Evolutionary conservation across 1,140 invertebrate species (phyloP).

Genomic region (Xylocopa sonorina): DNA sequence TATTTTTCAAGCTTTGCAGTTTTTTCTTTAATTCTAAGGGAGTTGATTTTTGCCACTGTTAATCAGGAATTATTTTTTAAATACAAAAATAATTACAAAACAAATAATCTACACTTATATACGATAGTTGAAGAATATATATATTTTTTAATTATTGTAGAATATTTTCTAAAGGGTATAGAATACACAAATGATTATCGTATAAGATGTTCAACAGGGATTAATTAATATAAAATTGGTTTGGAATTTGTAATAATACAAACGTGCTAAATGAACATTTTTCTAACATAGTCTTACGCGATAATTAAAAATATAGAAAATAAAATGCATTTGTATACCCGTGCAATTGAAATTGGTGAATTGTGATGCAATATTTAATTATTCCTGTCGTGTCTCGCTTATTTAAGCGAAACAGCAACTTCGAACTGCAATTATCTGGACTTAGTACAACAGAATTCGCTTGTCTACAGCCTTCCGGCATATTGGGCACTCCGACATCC

Average conservation of each 20-base stretch:
- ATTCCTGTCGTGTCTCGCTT: not conserved
- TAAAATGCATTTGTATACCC: not conserved
- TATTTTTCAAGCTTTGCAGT: not conserved
- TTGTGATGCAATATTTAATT: slow-evolving; percentile 28
- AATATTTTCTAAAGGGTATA: too few species aligned
- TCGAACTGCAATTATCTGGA: not conserved
- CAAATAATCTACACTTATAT: not conserved
- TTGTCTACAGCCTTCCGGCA: slow-evolving; percentile 98
- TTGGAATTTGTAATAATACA: too few species aligned
- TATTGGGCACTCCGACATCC: slow-evolving; percentile 98
- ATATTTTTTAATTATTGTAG: too few species aligned
- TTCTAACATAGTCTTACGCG: not conserved
- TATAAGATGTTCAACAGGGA: too few species aligned
- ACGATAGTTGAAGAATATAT: too few species aligned
- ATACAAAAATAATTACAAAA: not conserved
- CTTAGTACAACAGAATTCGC: slow-evolving; percentile 93
- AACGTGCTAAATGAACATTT: not conserved
- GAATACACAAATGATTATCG: too few species aligned
- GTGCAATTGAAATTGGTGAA: not conserved
- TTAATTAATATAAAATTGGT: not conserved
- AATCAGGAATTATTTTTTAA: not conserved
- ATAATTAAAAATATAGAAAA: not conserved
- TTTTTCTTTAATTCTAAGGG: not conserved
- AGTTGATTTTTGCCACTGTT: too few species aligned
- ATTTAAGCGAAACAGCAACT: not conserved